Percentiles rank a stretch among this genome's conserved stretches.
These are phyloP conservation scores for Pristionchus exspectatus DNA, from an alignment of 2,888 invertebrate species.

Conservation along the genomic window DNA sequence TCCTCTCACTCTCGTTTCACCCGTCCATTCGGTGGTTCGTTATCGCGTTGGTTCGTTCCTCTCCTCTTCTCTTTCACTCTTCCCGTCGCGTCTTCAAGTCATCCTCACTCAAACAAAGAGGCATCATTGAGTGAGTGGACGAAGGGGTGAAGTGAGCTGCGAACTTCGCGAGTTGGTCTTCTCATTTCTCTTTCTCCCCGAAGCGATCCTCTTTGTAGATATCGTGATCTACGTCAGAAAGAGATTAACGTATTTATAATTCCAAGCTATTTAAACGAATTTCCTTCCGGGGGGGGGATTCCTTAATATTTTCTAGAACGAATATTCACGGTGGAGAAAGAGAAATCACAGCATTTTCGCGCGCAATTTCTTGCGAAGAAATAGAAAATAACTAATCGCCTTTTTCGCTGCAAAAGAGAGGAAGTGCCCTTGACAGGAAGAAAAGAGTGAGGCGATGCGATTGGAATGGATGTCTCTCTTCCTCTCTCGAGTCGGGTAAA, in stretches of 20 bases:
- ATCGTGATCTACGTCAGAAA: not conserved
- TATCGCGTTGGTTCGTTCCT: slow-evolving; percentile 25
- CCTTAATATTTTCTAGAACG: not conserved
- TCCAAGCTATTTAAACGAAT: not conserved
- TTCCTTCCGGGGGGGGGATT: not conserved
- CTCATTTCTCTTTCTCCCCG: not conserved
- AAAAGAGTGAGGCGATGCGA: not conserved
- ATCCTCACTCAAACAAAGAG: slow-evolving; percentile 31
- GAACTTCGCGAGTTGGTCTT: not conserved
- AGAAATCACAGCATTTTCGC: not conserved
- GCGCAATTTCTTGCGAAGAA: not conserved
- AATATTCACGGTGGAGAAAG: not conserved
- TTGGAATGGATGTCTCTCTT: not conserved
- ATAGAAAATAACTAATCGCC: not conserved
- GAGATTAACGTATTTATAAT: too few species aligned
- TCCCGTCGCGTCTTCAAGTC: slow-evolving; percentile 21
- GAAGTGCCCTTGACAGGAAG: slow-evolving; percentile 17
- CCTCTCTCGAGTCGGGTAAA: slow-evolving; percentile 15
- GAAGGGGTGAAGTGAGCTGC: slow-evolving; percentile 40
- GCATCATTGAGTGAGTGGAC: slow-evolving; percentile 36
- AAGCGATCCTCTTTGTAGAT: too few species aligned
- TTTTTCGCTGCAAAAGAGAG: not conserved
- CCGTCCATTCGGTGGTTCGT: slow-evolving; percentile 27
- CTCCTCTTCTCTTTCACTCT: not conserved
- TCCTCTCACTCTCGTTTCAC: not conserved